Evolutionary conservation across 2,113 vertebrate genomes (phyloP).

Genomic region (Nansenia antarctica): DNA sequence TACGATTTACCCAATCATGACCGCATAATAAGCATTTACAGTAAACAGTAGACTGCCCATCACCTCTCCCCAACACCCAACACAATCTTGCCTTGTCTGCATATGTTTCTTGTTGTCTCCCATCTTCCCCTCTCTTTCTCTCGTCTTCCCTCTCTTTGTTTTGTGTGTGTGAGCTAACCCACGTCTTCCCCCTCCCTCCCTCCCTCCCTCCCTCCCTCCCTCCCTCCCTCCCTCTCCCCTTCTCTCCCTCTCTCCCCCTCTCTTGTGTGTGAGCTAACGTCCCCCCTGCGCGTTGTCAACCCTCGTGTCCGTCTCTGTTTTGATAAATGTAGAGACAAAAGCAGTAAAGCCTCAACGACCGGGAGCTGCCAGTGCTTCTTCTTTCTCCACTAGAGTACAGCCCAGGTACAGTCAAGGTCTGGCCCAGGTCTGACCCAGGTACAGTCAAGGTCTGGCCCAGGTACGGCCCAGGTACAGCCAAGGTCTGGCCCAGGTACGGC

Average conservation of each 20-base stretch:
- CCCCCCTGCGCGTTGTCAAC: conserved; percentile 57
- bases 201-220: neutral
- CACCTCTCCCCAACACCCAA: neutral
- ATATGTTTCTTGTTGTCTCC: neutral
- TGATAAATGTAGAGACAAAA: conserved; percentile 76
- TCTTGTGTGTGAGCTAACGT: conserved; percentile 44
- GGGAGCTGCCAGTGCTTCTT: conserved; percentile 79
- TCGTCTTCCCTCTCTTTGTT: too few relatives aligned
- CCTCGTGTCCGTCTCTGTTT: conserved; percentile 69
- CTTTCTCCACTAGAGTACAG: conserved; percentile 70
- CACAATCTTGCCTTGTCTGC: conserved; percentile 13
- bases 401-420: too few relatives aligned
- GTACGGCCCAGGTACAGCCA: too few relatives aligned
- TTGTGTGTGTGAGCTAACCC: conserved; percentile 44
- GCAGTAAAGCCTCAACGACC: conserved; percentile 64
- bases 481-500: too few relatives aligned
- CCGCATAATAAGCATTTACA: neutral
- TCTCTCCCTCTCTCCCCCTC: conserved; percentile 14
- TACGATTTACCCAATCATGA: neutral
- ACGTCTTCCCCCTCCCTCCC: conserved; percentile 7
- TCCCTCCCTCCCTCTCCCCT: conserved; percentile 5
- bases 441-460: too few relatives aligned
- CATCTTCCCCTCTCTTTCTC: conserved; percentile 21
- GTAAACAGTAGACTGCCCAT: too few relatives aligned
- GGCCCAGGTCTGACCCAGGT: too few relatives aligned